These are phyloP conservation scores for Phlogophora meticulosa DNA, from an alignment of 2,888 invertebrate species.

Conservation along the genomic window DNA sequence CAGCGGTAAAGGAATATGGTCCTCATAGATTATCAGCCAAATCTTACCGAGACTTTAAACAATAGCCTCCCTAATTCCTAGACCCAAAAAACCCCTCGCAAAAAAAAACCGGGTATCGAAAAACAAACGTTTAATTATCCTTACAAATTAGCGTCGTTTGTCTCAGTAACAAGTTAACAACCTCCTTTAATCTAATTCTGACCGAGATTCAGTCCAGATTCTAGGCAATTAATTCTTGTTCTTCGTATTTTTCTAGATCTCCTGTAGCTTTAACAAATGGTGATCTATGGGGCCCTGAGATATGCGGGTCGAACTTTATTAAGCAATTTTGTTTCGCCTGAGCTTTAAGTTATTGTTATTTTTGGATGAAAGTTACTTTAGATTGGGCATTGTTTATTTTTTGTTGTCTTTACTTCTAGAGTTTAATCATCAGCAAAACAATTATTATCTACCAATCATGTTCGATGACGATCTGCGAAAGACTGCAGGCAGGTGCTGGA, in stretches of 20 bases:
- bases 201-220: constrained; percentile 60
- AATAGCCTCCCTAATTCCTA: constrained; percentile 34
- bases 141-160: constrained; percentile 61
- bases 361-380: constrained; percentile 4
- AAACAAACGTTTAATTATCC: constrained; percentile 62
- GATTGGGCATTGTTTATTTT: neutral
- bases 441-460: neutral
- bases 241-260: constrained; percentile 60
- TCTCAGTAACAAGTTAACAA: constrained; percentile 61
- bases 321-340: constrained; percentile 40
- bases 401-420: neutral
- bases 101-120: constrained; percentile 50
- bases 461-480: too few species aligned
- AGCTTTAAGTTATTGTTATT: constrained; percentile 24
- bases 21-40: neutral
- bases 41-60: constrained; percentile 16
- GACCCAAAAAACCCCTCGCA: constrained; percentile 11
- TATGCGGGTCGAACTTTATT: constrained; percentile 40
- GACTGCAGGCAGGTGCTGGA: too few species aligned
- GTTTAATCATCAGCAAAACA: neutral
- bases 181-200: constrained; percentile 59
- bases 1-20: too few species aligned
- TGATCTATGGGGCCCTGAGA: constrained; percentile 22
- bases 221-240: constrained; percentile 58
- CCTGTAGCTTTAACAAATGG: constrained; percentile 43